Base-by-base conservation (phyloP, 1,140 invertebrate species). In the Bombus waltoni region DNA sequence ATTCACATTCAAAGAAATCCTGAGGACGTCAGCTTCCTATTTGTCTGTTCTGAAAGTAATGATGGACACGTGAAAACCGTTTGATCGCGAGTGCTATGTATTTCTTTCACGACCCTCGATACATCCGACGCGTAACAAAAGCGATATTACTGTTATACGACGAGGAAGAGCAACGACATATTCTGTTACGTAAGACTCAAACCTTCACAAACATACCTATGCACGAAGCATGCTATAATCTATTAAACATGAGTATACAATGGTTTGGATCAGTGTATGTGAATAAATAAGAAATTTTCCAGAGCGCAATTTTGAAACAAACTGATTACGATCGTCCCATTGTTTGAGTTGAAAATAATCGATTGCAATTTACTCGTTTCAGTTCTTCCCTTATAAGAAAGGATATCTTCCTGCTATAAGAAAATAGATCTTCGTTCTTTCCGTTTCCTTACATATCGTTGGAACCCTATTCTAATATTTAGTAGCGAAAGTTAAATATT, bases 1-100 rank as follows among this genome's bases (percentile, higher is more conserved):
- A n/a, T 59, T 81, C 53, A 86, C 83, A 1, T 90, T 81, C 42
- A 90, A 88, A n/a, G 86, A 88, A 15, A 90, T 90, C 35, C 3
- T 90, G 9, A 90, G 88, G 59, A 68, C 88, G 2, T 88, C 89
- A 1, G 80, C 57, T 15, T 88, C 88, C 11, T 90, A 88, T 0
- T 42, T 90, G 22, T 90, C 88, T 3, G 88, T 90, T 22, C 71
- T 90, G 4, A 85, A 68, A 32, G 66, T 88, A 25, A 76, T 87
- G 75, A 73, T 89, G 62, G 42, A 88, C 10, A 32, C 28, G 18
- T 89, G 68, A 90, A 47, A n/a, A 53, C 32, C 22, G 25, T 72
- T 40, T 28, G 25, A 74, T 28, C 2, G 57, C 22, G 35, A 38
- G 3, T 10, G 32, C 11, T n/a, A 42, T 35, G 32, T 35, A 47